Base-by-base conservation (phyloP, 2,797 vertebrate genomes). In the Anas georgica region DNA sequence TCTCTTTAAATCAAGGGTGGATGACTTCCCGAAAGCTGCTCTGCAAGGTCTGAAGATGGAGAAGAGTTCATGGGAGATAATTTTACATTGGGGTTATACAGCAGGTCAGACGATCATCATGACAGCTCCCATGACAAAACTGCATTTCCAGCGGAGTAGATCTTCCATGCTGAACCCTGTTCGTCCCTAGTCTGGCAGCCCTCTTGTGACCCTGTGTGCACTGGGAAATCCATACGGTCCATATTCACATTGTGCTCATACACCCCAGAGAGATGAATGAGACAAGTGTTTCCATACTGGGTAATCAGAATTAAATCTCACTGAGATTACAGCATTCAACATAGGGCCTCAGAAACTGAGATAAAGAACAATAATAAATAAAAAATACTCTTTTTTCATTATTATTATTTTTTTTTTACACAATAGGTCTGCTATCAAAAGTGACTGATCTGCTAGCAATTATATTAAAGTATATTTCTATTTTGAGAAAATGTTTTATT, bases 241-340 rank as follows among this genome's bases (percentile, higher is more conserved):
- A 4, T 66, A 75, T 55, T 84, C 59, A 60, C 72, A 58, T 15
- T 26, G 39, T 87, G 60, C 76, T 88, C 91, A 23, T 69, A 33
- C 33, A 50, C 14, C 26, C 33, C n/a, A 37, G 76, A 63, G 79
- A 69, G 3, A 45, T 26, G 75, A 91, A 82, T 39, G 58, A 86
- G 11, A 73, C 17, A 87, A 91, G 48, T 59, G 55, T 90, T 96
- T 86, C 90, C 74, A 46, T 69, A 12, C 29, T 25, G 9, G 17
- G 10, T 73, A 93, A 77, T 87, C 60, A 90, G 60, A 78, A 28
- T 52, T 74, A 52, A 91, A 77, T 90, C 83, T 90, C 50, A 13
- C 54, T 85, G 45, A 58, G 48, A 77, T 86, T 88, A 82, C 48
- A 92, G 56, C n/a, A 50, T 86, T 95, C 80, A 93, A 84, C 2